Conservation (phyloP, 2,888 invertebrate species). For the Camptogramma bilineatum region DNA sequence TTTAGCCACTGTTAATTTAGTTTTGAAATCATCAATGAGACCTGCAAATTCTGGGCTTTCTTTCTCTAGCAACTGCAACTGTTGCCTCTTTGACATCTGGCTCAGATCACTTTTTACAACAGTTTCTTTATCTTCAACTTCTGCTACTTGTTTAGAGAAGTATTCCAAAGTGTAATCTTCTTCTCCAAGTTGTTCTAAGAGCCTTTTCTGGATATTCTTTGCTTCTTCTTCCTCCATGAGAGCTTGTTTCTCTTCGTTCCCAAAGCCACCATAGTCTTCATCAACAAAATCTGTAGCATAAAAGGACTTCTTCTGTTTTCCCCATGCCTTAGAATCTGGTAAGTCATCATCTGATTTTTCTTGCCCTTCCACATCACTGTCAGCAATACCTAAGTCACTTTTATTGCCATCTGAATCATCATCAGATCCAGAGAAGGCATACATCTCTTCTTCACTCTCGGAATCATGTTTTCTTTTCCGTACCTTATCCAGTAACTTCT, state of each 20-base stretch:
- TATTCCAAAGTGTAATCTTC: conserved; percentile 89
- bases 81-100: conserved; percentile 90
- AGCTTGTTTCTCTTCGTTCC: conserved; percentile 89
- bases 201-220: conserved; percentile 90
- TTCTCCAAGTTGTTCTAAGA: conserved; percentile 91
- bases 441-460: conserved; percentile 87
- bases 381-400: conserved; percentile 81
- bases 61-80: conserved; percentile 90
- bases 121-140: conserved; percentile 79
- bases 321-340: conserved; percentile 95
- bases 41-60: conserved; percentile 95
- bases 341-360: conserved; percentile 88
- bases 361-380: conserved; percentile 92
- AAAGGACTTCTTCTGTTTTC: conserved; percentile 90
- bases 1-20: conserved; percentile 88
- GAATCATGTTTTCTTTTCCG: conserved; percentile 82
- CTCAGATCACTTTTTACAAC: conserved; percentile 91
- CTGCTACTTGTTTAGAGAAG: conserved; percentile 69
- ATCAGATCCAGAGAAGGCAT: conserved; percentile 85
- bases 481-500: conserved; percentile 86
- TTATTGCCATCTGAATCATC: conserved; percentile 76
- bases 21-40: conserved; percentile 91
- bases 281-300: conserved; percentile 96
- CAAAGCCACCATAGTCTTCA: conserved; percentile 91
- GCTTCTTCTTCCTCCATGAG: conserved; percentile 93